phyloP scores from a whole-genome alignment of 2,113 vertebrate species.

The Phalacrocorax aristotelis region DNA sequence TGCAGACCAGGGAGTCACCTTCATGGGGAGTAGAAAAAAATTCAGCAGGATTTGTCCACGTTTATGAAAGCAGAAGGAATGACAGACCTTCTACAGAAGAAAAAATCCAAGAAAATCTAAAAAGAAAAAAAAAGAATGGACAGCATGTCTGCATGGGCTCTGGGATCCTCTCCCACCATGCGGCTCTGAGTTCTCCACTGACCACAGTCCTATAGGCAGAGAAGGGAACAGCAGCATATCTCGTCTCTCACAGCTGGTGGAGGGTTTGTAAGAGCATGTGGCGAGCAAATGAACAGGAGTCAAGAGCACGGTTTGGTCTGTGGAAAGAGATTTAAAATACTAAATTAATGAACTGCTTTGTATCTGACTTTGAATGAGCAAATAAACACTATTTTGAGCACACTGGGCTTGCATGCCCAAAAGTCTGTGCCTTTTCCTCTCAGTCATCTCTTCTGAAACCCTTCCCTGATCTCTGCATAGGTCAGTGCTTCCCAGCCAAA shows the following conservation, averaged over 20 bases:
- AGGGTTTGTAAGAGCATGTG: slow-evolving; percentile 85
- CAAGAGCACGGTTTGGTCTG: slow-evolving; percentile 86
- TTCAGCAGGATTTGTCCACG: slow-evolving; percentile 23
- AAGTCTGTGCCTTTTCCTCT: background rate
- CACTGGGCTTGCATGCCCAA: background rate
- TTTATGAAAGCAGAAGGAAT: slow-evolving; percentile 39
- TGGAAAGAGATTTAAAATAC: background rate
- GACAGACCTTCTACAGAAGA: background rate
- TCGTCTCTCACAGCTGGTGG: slow-evolving; percentile 69
- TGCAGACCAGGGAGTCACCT: background rate
- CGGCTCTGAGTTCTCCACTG: background rate
- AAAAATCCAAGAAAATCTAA: no score
- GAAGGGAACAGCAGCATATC: background rate
- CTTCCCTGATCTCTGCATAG: background rate
- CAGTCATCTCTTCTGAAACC: background rate
- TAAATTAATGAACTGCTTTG: background rate
- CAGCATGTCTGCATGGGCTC: background rate
- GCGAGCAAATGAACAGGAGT: slow-evolving; percentile 83
- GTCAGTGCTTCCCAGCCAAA: background rate
- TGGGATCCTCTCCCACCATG: background rate
- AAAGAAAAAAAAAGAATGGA: background rate
- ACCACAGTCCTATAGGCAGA: background rate
- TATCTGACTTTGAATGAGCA: background rate
- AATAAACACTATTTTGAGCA: background rate
- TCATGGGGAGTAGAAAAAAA: background rate